phyloP scores from a whole-genome alignment of 2,113 vertebrate species.

The Genyomyrus donnyi region DNA sequence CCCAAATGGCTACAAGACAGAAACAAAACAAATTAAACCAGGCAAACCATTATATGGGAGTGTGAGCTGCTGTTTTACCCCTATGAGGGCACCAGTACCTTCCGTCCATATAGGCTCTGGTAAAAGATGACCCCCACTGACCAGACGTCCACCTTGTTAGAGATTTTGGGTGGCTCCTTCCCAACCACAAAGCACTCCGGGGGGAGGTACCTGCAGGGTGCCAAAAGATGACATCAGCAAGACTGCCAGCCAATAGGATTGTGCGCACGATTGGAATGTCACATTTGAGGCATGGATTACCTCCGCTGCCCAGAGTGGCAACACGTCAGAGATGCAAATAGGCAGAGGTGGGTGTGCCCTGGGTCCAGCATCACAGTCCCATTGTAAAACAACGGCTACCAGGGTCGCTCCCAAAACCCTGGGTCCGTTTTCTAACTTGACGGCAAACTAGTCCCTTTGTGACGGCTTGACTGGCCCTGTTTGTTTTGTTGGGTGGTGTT shows the following conservation, averaged over 20 bases:
- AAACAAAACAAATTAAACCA: not conserved
- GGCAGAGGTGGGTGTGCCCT: slow-evolving; percentile 8
- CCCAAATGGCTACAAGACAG: slow-evolving; percentile 74
- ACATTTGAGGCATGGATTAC: slow-evolving; percentile 14
- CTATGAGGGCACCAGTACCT: slow-evolving; percentile 59
- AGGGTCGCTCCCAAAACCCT: not conserved
- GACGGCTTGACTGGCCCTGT: slow-evolving; percentile 12
- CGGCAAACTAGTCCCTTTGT: slow-evolving; percentile 11
- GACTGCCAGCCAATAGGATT: not conserved
- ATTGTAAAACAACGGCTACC: slow-evolving; percentile 9
- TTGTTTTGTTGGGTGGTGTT: slow-evolving; percentile 5
- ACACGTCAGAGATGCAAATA: slow-evolving; percentile 7
- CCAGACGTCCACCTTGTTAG: slow-evolving; percentile 95
- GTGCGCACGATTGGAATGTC: slow-evolving; percentile 8
- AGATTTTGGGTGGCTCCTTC: slow-evolving; percentile 91
- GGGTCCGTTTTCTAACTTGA: slow-evolving; percentile 13
- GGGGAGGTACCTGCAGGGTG: slow-evolving; percentile 75
- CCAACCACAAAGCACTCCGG: slow-evolving; percentile 93
- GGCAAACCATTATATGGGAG: not conserved
- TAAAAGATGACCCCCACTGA: slow-evolving; percentile 94
- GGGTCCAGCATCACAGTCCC: slow-evolving; percentile 11
- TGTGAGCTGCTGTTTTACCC: not conserved
- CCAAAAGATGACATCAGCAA: slow-evolving; percentile 9
- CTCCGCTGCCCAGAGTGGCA: slow-evolving; percentile 13
- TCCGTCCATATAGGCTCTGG: slow-evolving; percentile 92